phyloP scores from a whole-genome alignment of 2,113 vertebrate genomes.

The Cinclus mexicanus region DNA sequence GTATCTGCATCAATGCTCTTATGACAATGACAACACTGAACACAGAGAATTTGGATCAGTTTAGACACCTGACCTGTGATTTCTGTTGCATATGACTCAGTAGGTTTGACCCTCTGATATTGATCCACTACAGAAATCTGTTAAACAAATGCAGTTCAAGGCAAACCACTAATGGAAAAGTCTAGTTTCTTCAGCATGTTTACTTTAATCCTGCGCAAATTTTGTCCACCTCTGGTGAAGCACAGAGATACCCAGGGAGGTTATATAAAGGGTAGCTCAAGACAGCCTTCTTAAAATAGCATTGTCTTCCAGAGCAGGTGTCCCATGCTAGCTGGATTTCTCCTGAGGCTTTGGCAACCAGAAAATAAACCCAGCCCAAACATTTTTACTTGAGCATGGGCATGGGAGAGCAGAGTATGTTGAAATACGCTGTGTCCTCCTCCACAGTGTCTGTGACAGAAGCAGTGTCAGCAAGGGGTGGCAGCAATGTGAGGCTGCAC shows the following conservation, averaged over 20 bases:
- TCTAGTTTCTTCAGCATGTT: neutral
- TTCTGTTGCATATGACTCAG: neutral
- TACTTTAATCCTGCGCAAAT: fast-evolving
- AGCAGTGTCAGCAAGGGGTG: neutral
- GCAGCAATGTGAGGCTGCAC: neutral
- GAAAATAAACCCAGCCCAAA: neutral
- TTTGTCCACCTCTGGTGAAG: neutral
- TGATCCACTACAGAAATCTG: neutral
- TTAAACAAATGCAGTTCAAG: neutral
- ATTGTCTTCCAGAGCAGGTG: neutral
- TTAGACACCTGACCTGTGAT: neutral
- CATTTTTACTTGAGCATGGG: neutral
- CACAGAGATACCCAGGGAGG: neutral
- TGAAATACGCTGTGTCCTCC: neutral
- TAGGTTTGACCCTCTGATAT: neutral
- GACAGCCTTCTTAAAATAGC: neutral
- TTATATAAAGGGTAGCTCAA: neutral
- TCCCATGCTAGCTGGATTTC: neutral
- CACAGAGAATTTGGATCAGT: neutral
- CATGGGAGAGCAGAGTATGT: neutral
- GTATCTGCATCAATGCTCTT: neutral
- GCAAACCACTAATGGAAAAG: neutral
- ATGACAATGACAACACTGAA: neutral
- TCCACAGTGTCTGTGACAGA: neutral
- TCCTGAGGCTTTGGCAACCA: neutral